phyloP scores from a whole-genome alignment of 2,113 vertebrate species.

The Cryptotis parvus region DNA sequence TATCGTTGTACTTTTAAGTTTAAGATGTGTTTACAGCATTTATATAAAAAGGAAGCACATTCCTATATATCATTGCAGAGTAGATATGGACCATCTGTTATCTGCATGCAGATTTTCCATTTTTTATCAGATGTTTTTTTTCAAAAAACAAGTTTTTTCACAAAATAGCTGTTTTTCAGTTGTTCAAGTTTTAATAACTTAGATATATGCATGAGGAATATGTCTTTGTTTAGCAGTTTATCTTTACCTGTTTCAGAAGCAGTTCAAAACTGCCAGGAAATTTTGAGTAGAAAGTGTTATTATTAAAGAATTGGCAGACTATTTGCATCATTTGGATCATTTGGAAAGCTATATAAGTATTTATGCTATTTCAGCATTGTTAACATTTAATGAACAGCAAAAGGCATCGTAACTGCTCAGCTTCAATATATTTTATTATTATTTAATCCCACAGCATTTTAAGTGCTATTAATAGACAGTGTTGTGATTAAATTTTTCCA shows the following conservation, averaged over 20 bases:
- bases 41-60: neutral
- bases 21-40: neutral
- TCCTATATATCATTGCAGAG: neutral
- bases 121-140: neutral
- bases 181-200: neutral
- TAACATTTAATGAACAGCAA: neutral
- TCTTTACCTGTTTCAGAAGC: neutral
- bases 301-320: neutral
- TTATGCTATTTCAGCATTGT: neutral
- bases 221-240: neutral
- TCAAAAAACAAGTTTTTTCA: neutral
- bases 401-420: conserved; percentile 31
- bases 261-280: neutral
- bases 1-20: neutral
- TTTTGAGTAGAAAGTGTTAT: neutral
- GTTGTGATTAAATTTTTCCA: conserved; percentile 76
- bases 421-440: conserved; percentile 57
- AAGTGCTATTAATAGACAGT: conserved; percentile 42
- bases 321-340: neutral
- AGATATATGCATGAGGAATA: neutral
- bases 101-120: neutral
- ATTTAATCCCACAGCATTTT: conserved; percentile 65
- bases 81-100: neutral
- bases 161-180: neutral
- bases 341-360: neutral